Conservation (phyloP, 2,113 vertebrate genomes). For the Solea senegalensis region DNA sequence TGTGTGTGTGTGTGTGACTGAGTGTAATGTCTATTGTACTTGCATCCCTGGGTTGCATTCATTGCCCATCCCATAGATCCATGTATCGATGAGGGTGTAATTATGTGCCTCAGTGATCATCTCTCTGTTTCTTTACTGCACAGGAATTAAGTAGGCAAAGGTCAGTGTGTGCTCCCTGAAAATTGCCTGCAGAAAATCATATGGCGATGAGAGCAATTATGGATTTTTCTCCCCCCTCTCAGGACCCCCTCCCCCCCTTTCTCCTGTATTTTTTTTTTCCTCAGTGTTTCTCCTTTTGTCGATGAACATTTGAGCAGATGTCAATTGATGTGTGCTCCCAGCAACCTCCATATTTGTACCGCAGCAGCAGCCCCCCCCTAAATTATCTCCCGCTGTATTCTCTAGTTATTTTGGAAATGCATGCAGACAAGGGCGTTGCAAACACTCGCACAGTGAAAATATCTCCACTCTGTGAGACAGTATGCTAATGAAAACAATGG, state of each 20-base stretch:
- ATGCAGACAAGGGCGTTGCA: constrained; percentile 1
- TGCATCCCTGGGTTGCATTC: constrained; percentile 75
- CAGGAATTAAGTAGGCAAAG: constrained; percentile 84
- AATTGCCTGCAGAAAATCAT: constrained; percentile 83
- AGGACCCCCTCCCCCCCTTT: constrained; percentile 51
- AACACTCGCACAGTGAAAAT: constrained; percentile 9
- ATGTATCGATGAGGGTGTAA: constrained; percentile 83
- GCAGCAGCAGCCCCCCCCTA: constrained; percentile 41
- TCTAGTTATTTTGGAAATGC: constrained; percentile 58
- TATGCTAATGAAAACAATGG: constrained; percentile 58
- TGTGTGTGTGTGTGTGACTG: constrained; percentile 9
- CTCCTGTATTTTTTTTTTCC: constrained; percentile 45
- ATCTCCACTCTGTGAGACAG: constrained; percentile 26
- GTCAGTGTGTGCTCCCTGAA: constrained; percentile 79
- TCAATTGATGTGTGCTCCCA: constrained; percentile 75
- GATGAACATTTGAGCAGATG: constrained; percentile 79
- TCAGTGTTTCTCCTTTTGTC: constrained; percentile 71
- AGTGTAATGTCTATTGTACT: constrained; percentile 68
- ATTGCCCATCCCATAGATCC: constrained; percentile 75
- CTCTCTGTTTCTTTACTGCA: constrained; percentile 81
- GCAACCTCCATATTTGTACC: constrained; percentile 72
- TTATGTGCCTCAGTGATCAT: constrained; percentile 85
- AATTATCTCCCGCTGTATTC: constrained; percentile 63
- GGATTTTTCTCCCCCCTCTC: constrained; percentile 69
- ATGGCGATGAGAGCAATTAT: constrained; percentile 84